Evolutionary conservation across 92 coral and sea anemone genomes (phyloP).

Genomic region (Parazoanthus atlanticus): DNA sequence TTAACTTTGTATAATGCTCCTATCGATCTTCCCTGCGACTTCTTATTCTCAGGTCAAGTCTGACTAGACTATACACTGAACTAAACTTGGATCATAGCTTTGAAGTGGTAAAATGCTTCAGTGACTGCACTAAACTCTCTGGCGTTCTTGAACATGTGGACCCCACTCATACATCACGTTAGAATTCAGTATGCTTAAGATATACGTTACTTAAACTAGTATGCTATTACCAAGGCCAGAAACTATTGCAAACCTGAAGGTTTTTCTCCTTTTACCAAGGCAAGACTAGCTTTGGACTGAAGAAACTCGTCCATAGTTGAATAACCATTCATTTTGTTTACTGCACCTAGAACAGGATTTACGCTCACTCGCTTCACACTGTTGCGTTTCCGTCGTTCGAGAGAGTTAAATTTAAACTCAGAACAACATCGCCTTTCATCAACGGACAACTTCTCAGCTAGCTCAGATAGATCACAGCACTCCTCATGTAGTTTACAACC

Average conservation of each 20-base stretch:
- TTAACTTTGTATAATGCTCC: not conserved
- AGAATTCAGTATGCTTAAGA: not conserved
- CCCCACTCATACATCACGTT: not conserved
- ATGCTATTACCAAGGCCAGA: not conserved
- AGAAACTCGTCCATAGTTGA: conserved; percentile 28
- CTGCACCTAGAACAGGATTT: not conserved
- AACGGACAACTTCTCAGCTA: not conserved
- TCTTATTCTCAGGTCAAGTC: not conserved
- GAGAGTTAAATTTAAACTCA: conserved; percentile 41
- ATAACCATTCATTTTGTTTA: conserved; percentile 21
- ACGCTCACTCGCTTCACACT: conserved; percentile 11
- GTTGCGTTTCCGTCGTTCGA: conserved; percentile 31
- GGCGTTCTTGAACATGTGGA: not conserved
- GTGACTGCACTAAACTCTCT: not conserved
- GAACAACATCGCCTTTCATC: conserved; percentile 22
- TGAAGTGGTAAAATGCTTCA: not conserved
- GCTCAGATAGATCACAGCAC: not conserved
- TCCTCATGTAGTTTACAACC: conserved; percentile 2
- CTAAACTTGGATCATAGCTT: not conserved
- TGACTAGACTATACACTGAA: not conserved
- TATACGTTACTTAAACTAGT: not conserved
- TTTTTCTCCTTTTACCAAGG: conserved; percentile 19
- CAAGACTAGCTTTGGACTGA: not conserved
- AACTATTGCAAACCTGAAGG: conserved; percentile 25
- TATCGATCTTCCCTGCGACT: not conserved